These are phyloP conservation scores for Nudaria mundana DNA, from an alignment of 2,888 invertebrate species.

Conservation along the genomic window DNA sequence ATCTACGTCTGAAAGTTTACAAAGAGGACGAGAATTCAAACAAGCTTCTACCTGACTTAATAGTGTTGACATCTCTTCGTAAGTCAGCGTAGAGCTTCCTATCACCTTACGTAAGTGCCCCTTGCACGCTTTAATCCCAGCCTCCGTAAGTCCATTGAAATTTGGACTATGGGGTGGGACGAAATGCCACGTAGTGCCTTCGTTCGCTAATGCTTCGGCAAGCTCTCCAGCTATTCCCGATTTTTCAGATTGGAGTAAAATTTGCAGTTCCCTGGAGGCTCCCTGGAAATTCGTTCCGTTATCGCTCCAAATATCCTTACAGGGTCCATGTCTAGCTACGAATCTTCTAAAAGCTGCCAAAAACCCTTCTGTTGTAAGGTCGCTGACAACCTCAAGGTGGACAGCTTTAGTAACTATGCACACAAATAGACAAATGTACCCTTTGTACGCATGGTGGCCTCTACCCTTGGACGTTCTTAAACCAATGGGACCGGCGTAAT, in stretches of 20 bases:
- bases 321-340: constrained; percentile 15
- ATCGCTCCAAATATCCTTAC: constrained; percentile 17
- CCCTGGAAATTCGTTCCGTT: constrained; percentile 17
- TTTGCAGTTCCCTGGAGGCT: constrained; percentile 6
- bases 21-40: not conserved
- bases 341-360: constrained; percentile 22
- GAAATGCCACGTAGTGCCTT: constrained; percentile 5
- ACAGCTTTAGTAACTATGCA: too few relatives aligned
- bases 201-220: not conserved
- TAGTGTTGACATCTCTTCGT: not conserved
- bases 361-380: constrained; percentile 28
- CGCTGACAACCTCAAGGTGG: not conserved
- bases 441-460: too few relatives aligned
- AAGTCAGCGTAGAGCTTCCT: constrained; percentile 2
- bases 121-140: constrained; percentile 7
- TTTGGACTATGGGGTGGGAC: constrained; percentile 7
- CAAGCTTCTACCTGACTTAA: not conserved
- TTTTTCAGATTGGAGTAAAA: not conserved
- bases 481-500: not conserved
- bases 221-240: not conserved
- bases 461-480: too few relatives aligned
- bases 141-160: constrained; percentile 8
- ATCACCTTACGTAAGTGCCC: constrained; percentile 1
- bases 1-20: not conserved
- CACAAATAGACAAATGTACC: too few relatives aligned